phyloP scores from a whole-genome alignment of 2,113 vertebrate species.

The Eonycteris spelaea region DNA sequence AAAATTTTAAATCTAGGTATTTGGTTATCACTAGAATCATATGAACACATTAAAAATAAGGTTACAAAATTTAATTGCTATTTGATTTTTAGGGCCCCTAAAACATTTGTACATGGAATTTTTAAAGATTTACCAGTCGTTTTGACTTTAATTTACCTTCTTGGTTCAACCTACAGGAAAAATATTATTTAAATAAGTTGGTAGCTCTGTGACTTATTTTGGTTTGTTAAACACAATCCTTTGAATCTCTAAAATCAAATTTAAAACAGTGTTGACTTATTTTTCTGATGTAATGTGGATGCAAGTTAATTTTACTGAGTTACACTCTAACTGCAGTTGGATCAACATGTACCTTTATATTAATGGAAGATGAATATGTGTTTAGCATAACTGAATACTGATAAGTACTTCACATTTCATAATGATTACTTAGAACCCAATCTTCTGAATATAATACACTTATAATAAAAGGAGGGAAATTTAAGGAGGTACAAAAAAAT shows the following conservation, averaged over 20 bases:
- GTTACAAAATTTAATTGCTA: background rate
- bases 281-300: background rate
- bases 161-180: background rate
- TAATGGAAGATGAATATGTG: background rate
- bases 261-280: background rate
- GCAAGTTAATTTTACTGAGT: background rate
- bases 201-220: background rate
- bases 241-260: background rate
- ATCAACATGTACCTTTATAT: background rate
- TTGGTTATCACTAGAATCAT: background rate
- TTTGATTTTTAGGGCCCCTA: background rate
- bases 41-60: slow-evolving; percentile 2
- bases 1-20: background rate
- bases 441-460: background rate
- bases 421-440: background rate
- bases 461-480: background rate
- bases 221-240: background rate
- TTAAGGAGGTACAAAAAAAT: background rate
- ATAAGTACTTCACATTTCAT: background rate
- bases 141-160: background rate
- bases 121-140: background rate
- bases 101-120: background rate
- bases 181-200: slow-evolving; percentile 24
- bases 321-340: background rate
- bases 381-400: background rate